These are phyloP conservation scores for Mirza zaza DNA, from an alignment of 2,113 vertebrate genomes.

Conservation along the genomic window DNA sequence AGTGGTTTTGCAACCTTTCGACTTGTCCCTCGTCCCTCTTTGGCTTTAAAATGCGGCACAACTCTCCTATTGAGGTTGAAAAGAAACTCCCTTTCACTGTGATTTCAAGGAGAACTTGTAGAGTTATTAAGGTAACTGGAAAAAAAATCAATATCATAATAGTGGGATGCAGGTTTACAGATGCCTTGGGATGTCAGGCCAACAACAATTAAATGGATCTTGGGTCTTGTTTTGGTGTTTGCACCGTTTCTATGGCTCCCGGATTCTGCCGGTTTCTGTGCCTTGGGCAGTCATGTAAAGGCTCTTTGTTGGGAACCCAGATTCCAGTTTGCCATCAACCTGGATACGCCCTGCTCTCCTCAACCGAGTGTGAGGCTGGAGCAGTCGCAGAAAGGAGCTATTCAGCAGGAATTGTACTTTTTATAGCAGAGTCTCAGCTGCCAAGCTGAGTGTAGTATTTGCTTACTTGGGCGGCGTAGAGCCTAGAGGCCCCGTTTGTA, in stretches of 20 bases:
- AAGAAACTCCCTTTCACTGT: background rate
- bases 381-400: slow-evolving; percentile 60
- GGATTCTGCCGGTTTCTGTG: background rate
- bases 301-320: slow-evolving; percentile 60
- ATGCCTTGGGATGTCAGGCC: slow-evolving; percentile 31
- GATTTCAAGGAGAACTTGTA: background rate
- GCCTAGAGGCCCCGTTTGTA: slow-evolving; percentile 70
- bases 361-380: slow-evolving; percentile 38
- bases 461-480: slow-evolving; percentile 73
- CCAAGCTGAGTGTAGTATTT: slow-evolving; percentile 77
- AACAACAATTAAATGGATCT: slow-evolving; percentile 30
- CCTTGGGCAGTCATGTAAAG: slow-evolving; percentile 43
- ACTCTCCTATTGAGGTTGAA: background rate
- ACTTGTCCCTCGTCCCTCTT: slow-evolving; percentile 7
- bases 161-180: slow-evolving; percentile 21
- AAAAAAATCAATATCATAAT: background rate
- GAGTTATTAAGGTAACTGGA: background rate
- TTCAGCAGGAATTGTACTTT: slow-evolving; percentile 65
- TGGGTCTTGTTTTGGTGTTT: background rate
- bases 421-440: slow-evolving; percentile 67
- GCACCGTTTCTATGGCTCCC: slow-evolving; percentile 9
- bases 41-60: slow-evolving; percentile 44
- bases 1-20: slow-evolving; percentile 26
- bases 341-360: slow-evolving; percentile 66
- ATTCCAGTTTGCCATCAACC: slow-evolving; percentile 62